Evolutionary conservation across 1,140 invertebrate species (phyloP), one percentile per base, ranked within the genome.

Genomic region (Myzus persicae): DNA sequence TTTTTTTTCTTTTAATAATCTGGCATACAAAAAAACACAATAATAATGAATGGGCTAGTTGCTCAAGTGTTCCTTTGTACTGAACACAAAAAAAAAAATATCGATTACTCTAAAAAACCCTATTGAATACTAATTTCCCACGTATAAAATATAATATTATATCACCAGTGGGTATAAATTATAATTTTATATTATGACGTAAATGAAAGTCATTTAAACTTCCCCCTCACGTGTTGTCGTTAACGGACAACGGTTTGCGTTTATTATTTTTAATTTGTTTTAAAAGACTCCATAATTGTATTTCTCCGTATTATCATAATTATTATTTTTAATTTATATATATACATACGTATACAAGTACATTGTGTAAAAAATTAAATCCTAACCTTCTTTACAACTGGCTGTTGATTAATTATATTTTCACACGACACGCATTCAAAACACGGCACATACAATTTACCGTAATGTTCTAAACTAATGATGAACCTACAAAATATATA

Each of bases 211-310:
- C 42, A 46, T 54, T 24, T 85, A 89, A 26, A 40, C 87, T 36
- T 89, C 88, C 46, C 88, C n/a, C 24, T 89, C 88, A 14, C n/a
- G 44, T 89, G 40, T 51, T 31, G n/a, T 42, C 38, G 82, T 36
- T 14, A 89, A 89, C 46, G 46, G 36, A 54, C 88, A 38, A 54
- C 88, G 36, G 88, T 89, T 54, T 54, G 11, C 18, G 36, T 54
- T 89, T 89, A 54, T 89, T 89, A 54, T 89, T 89, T 89, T 51
- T 88, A 88, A 88, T 88, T 88, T 46, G 44, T 88, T 88, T 51
- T 38, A 89, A 54, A 54, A 89, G 6, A 89, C 88, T 89, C 38
- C 36, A 38, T 89, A 89, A 89, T 89, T 89, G 22, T 89, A 51
- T 89, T 89, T 89, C 46, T 51, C 48, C 88, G 54, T 51, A 89